Percentiles rank a stretch among this genome's conserved stretches.
Conservation (phyloP, 1,140 invertebrate species). For the Lanistes nyassanus region DNA sequence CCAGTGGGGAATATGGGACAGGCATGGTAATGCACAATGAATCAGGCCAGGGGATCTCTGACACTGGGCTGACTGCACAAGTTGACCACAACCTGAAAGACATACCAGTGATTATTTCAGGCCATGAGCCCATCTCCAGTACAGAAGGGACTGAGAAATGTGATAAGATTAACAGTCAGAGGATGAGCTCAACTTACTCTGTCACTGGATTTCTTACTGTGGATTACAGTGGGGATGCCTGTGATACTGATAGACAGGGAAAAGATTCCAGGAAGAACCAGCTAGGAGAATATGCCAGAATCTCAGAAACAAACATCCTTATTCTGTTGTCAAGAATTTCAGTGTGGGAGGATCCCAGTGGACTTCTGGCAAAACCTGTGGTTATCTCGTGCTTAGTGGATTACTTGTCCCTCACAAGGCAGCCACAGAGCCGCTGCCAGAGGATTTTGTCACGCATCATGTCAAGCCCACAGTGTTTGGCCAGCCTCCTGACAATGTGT, state of each 20-base stretch:
- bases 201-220: background rate
- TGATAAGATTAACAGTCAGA: too few relatives aligned
- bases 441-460: slow-evolving; percentile 39
- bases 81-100: too few relatives aligned
- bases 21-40: too few relatives aligned
- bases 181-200: too few relatives aligned
- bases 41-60: too few relatives aligned
- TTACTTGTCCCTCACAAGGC: slow-evolving; percentile 31
- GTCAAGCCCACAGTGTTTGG: slow-evolving; percentile 39
- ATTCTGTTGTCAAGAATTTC: slow-evolving; percentile 52
- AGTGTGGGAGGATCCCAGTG: slow-evolving; percentile 42
- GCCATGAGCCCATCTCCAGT: too few relatives aligned
- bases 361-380: slow-evolving; percentile 32
- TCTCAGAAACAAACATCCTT: slow-evolving; percentile 46
- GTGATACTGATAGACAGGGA: background rate
- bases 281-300: slow-evolving; percentile 1
- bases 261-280: background rate
- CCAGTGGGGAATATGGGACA: too few relatives aligned
- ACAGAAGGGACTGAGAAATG: too few relatives aligned
- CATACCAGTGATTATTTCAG: too few relatives aligned
- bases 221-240: background rate
- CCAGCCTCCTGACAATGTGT: slow-evolving; percentile 28
- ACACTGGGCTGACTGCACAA: too few relatives aligned
- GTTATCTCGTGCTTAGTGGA: slow-evolving; percentile 38
- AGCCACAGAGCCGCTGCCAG: slow-evolving; percentile 32